Evolutionary conservation across 2,113 vertebrate genomes (phyloP).

Genomic region (Siphamia tubifer): DNA sequence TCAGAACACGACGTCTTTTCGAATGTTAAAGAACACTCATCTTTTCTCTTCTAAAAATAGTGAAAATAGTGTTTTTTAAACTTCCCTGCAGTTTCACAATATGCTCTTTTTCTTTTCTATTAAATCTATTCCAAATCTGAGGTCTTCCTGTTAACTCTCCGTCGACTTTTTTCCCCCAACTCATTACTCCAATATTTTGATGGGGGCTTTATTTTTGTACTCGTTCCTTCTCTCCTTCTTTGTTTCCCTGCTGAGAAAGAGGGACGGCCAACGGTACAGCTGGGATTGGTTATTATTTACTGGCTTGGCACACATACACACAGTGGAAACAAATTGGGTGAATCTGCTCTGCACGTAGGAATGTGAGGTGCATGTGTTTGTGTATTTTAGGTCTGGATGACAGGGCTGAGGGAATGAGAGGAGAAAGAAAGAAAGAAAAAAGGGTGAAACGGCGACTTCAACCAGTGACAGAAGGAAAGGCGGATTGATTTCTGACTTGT

Average conservation of each 20-base stretch:
- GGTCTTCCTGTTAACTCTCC: slow-evolving; percentile 31
- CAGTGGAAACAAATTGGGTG: slow-evolving; percentile 20
- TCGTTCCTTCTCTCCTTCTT: slow-evolving; percentile 19
- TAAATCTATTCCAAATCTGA: too few species aligned
- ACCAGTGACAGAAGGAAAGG: background rate
- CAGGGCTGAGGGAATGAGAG: slow-evolving; percentile 60
- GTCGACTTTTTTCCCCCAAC: slow-evolving; percentile 48
- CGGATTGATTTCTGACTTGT: slow-evolving; percentile 5
- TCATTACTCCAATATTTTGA: slow-evolving; percentile 52
- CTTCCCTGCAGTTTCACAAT: too few species aligned
- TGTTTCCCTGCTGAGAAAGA: slow-evolving; percentile 48
- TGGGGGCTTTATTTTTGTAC: slow-evolving; percentile 32
- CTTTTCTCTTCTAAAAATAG: too few species aligned
- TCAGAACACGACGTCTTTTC: too few species aligned
- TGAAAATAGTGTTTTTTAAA: too few species aligned
- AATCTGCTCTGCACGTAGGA: slow-evolving; percentile 70
- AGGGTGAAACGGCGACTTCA: slow-evolving; percentile 5
- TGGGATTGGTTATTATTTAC: slow-evolving; percentile 78
- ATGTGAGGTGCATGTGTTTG: slow-evolving; percentile 75
- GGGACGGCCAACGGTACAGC: slow-evolving; percentile 60
- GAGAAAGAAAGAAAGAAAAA: slow-evolving; percentile 1
- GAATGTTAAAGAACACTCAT: too few species aligned
- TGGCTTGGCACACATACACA: slow-evolving; percentile 57
- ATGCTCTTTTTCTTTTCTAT: too few species aligned
- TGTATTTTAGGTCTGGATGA: slow-evolving; percentile 75